These are phyloP conservation scores for Eriocheir sinensis DNA, from an alignment of 1,140 invertebrate species.

Conservation along the genomic window DNA sequence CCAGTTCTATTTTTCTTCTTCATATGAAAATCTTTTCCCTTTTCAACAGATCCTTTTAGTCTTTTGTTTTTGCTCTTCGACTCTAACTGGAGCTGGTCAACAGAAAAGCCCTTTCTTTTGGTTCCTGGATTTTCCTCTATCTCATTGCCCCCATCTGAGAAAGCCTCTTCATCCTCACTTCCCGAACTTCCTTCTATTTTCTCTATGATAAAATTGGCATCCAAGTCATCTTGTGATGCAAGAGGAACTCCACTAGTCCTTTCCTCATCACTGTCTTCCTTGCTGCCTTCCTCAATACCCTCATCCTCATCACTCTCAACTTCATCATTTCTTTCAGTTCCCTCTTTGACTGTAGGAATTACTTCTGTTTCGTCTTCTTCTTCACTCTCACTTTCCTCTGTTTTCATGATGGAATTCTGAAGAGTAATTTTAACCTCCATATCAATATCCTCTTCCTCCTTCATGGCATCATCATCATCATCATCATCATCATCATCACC, in stretches of 20 bases:
- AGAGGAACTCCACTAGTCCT: neutral
- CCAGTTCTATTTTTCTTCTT: neutral
- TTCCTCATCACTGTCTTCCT: neutral
- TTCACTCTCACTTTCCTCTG: neutral
- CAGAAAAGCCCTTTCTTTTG: conserved; percentile 40
- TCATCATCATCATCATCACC: conserved; percentile 17
- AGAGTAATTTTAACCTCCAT: neutral
- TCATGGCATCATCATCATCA: neutral
- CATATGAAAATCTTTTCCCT: neutral
- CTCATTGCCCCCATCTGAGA: neutral
- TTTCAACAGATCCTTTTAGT: neutral
- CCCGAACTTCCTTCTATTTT: conserved; percentile 41
- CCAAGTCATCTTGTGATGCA: conserved; percentile 54
- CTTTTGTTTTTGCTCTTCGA: conserved; percentile 33
- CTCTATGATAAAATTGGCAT: conserved; percentile 55
- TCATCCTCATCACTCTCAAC: conserved; percentile 9
- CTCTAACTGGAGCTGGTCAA: conserved; percentile 44
- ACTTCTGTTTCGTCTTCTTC: neutral
- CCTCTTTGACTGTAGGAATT: neutral
- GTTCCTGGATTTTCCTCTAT: neutral
- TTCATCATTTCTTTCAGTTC: neutral
- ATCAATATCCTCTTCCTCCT: conserved; percentile 7
- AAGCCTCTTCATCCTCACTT: neutral
- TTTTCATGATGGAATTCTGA: conserved; percentile 47
- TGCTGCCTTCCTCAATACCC: neutral